These are phyloP conservation scores for Galeopsomyia nigrocyanea DNA, from an alignment of 2,888 invertebrate genomes.

Conservation along the genomic window DNA sequence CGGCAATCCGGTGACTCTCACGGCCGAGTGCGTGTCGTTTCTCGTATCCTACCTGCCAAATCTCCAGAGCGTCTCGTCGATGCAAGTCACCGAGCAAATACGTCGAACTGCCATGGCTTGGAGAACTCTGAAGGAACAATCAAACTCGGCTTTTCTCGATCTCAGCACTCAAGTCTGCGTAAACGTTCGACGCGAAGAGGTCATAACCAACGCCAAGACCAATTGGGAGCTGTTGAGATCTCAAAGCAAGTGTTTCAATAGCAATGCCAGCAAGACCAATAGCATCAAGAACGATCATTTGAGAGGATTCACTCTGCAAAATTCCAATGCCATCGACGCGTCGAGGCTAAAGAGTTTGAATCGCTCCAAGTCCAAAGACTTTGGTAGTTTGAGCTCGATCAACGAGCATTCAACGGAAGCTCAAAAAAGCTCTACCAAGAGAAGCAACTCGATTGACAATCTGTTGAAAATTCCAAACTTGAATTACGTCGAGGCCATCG, in stretches of 20 bases:
- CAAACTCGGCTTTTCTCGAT: slow-evolving; percentile 77
- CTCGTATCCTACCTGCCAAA: slow-evolving; percentile 85
- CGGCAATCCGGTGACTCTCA: slow-evolving; percentile 85
- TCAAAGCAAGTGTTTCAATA: slow-evolving; percentile 74
- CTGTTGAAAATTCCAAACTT: slow-evolving; percentile 53
- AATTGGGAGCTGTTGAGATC: slow-evolving; percentile 87
- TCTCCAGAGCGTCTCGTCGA: slow-evolving; percentile 80
- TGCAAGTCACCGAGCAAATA: slow-evolving; percentile 85
- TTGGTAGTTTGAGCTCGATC: slow-evolving; percentile 62
- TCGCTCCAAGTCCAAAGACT: slow-evolving; percentile 58
- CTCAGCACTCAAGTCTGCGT: slow-evolving; percentile 73
- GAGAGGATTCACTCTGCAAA: slow-evolving; percentile 56
- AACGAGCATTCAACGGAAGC: slow-evolving; percentile 59
- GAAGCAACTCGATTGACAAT: slow-evolving; percentile 54
- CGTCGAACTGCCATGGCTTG: slow-evolving; percentile 84
- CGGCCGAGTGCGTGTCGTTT: slow-evolving; percentile 86
- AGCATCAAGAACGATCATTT: slow-evolving; percentile 54
- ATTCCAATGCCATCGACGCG: slow-evolving; percentile 56
- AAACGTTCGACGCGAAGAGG: slow-evolving; percentile 81
- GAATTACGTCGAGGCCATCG: slow-evolving; percentile 57
- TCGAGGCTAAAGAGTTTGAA: slow-evolving; percentile 56
- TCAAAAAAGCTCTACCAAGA: slow-evolving; percentile 51
- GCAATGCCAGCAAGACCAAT: slow-evolving; percentile 52
- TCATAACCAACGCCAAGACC: slow-evolving; percentile 87
- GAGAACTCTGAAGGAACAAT: slow-evolving; percentile 82